Conservation (phyloP, 2,888 invertebrate species). For the Parnassius glacialis region DNA sequence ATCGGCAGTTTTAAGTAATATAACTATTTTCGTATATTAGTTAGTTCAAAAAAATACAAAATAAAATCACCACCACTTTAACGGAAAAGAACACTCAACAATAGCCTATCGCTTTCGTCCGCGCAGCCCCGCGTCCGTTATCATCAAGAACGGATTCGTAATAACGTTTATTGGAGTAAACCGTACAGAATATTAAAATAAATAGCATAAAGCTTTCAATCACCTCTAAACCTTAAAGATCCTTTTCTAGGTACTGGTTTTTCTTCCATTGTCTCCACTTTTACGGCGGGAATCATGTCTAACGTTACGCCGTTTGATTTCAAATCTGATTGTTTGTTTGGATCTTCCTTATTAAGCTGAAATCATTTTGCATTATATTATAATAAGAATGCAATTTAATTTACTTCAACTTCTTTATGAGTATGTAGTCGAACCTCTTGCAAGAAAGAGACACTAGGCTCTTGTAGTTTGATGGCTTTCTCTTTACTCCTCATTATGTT, state of each 20-base stretch:
- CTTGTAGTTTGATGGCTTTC: conserved; percentile 85
- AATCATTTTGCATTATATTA: conserved; percentile 22
- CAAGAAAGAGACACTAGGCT: conserved; percentile 80
- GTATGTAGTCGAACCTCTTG: conserved; percentile 59
- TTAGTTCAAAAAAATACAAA: no score
- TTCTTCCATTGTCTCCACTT: conserved; percentile 62
- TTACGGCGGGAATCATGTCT: conserved; percentile 54
- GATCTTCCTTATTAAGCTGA: conserved; percentile 55
- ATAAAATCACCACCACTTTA: no score
- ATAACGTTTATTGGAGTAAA: no score
- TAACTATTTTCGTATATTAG: no score
- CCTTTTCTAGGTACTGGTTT: conserved; percentile 60
- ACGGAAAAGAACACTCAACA: no score
- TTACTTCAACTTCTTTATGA: not conserved
- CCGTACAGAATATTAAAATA: no score
- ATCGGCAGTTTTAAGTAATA: no score
- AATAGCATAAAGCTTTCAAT: not conserved
- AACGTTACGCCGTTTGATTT: conserved; percentile 63
- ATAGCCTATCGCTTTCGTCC: no score
- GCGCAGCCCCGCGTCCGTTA: no score
- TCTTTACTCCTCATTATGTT: conserved; percentile 87
- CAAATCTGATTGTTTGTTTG: conserved; percentile 50
- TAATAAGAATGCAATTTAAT: not conserved
- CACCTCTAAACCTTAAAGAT: conserved; percentile 82
- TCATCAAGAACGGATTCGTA: no score